Evolutionary conservation across 2,113 vertebrate genomes (phyloP).

Genomic region (Neotoma lepida): DNA sequence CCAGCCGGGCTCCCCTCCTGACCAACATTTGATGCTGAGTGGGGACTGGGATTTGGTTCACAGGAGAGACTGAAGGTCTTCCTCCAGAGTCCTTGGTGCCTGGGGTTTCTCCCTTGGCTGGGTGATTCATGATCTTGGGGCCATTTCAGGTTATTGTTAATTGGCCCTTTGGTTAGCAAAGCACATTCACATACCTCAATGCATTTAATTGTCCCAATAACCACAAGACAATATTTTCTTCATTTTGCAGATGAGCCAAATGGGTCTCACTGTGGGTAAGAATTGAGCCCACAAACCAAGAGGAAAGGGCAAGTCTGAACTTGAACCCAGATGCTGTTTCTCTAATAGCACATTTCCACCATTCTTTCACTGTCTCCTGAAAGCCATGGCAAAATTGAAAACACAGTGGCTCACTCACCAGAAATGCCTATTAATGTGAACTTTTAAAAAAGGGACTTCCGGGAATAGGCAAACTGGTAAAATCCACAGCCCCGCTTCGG

Average conservation of each 20-base stretch:
- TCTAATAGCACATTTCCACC: neutral
- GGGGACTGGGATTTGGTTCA: neutral
- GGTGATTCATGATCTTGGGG: conserved; percentile 59
- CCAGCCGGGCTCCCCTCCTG: neutral
- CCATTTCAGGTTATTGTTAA: conserved; percentile 67
- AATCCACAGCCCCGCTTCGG: neutral
- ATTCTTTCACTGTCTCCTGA: neutral
- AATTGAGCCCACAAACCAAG: conserved; percentile 1
- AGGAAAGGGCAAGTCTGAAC: neutral
- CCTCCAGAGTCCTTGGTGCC: conserved; percentile 52
- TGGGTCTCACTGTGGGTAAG: neutral
- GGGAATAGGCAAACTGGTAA: neutral
- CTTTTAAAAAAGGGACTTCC: neutral
- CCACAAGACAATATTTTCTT: conserved; percentile 39
- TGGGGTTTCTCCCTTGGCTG: conserved; percentile 33
- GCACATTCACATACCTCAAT: conserved; percentile 51
- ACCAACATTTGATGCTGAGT: neutral
- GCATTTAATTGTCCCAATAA: conserved; percentile 63
- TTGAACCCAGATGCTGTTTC: neutral
- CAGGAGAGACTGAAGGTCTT: neutral
- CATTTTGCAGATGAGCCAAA: conserved; percentile 35
- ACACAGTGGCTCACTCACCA: neutral
- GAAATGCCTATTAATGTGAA: neutral
- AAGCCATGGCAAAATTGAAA: neutral
- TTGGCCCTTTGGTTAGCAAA: conserved; percentile 69